Evolutionary conservation across 1,140 invertebrate species (phyloP).

Genomic region (Anastatus disparis): DNA sequence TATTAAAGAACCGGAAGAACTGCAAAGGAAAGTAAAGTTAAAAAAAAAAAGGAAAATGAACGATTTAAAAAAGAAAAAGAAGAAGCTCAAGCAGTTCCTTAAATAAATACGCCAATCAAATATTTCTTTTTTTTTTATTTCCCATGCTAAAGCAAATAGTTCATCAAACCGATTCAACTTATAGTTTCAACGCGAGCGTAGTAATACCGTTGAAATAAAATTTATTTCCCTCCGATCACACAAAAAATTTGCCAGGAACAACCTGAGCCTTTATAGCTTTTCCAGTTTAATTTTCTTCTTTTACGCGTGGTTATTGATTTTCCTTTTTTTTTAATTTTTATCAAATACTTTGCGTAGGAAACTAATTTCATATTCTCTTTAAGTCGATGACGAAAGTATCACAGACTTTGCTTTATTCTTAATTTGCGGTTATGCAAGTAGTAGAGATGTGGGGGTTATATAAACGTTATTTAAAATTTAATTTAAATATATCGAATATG

Average conservation of each 20-base stretch:
- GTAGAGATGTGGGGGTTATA: no score
- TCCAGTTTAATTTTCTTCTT: background rate
- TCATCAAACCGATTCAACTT: conserved; percentile 62
- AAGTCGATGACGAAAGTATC: no score
- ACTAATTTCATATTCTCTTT: background rate
- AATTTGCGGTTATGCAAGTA: no score
- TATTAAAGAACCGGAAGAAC: background rate
- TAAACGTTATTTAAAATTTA: no score
- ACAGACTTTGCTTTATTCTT: no score
- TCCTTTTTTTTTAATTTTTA: background rate
- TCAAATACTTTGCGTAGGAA: no score
- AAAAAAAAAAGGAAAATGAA: no score
- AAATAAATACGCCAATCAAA: conserved; percentile 63
- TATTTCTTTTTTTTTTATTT: no score
- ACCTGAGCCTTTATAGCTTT: background rate
- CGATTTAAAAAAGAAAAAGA: background rate
- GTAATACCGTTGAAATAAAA: no score
- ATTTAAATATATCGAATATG: no score
- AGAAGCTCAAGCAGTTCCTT: conserved; percentile 47
- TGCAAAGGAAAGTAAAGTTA: background rate
- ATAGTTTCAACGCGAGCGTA: no score
- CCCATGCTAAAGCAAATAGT: conserved; percentile 59
- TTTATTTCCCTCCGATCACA: background rate
- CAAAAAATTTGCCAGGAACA: no score
- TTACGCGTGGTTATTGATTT: background rate